These are phyloP conservation scores for Saguinus imperator DNA, from an alignment of 2,113 vertebrate species.

Conservation along the genomic window DNA sequence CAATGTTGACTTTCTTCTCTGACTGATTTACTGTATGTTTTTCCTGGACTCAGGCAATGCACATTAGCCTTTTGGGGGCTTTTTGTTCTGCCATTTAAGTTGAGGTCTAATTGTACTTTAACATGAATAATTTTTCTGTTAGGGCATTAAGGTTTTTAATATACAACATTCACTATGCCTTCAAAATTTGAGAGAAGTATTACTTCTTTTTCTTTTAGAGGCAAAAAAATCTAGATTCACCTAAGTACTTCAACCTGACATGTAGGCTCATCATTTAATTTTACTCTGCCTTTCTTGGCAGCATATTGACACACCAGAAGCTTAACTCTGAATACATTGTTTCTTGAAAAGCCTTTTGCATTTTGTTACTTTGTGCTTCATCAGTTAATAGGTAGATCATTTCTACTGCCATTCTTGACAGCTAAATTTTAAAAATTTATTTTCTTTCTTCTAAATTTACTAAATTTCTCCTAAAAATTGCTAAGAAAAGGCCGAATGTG, in stretches of 20 bases:
- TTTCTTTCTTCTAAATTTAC: constrained; percentile 27
- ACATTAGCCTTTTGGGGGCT: not conserved
- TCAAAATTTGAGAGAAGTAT: constrained; percentile 21
- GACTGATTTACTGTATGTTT: not conserved
- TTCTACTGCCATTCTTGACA: constrained; percentile 10
- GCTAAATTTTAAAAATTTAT: constrained; percentile 26
- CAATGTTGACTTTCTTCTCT: constrained; percentile 47
- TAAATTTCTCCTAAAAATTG: too few relatives aligned
- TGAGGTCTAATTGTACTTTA: constrained; percentile 32
- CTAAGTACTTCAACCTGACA: not conserved
- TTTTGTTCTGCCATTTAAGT: constrained; percentile 12
- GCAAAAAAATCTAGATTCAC: constrained; percentile 18
- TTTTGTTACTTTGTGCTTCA: constrained; percentile 13
- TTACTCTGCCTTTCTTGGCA: constrained; percentile 5
- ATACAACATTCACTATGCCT: not conserved
- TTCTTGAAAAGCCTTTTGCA: constrained; percentile 18
- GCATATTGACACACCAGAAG: not conserved
- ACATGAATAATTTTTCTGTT: constrained; percentile 42
- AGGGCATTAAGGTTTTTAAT: constrained; percentile 36
- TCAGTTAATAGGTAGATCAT: not conserved
- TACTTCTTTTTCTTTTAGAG: not conserved
- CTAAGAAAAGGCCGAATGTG: too few relatives aligned
- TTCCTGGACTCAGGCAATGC: not conserved
- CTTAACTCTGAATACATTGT: not conserved
- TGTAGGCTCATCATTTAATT: constrained; percentile 4